Base-by-base conservation (phyloP, 2,797 vertebrate genomes). In the Lateolabrax maculatus region DNA sequence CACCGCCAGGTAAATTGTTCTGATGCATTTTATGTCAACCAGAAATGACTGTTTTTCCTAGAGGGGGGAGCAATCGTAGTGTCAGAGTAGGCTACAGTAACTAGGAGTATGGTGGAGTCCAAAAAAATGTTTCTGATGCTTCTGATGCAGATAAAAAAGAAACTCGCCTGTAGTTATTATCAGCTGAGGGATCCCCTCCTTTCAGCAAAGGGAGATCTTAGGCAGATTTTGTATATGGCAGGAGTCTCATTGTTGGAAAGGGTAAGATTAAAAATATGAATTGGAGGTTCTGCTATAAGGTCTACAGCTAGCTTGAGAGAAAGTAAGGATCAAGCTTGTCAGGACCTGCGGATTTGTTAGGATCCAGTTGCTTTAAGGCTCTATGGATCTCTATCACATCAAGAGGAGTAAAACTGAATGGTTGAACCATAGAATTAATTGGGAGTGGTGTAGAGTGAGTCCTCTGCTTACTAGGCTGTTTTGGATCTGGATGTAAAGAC, bases 251-350 rank as follows among this genome's bases (percentile, higher is more conserved):
- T 41, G 7, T 23, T 55, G n/a, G 5, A 67, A 49, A 57, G 12
- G 1, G 5, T n/a, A 5, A 27, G 56, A 36, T n/a, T 53, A 18
- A 44, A 60, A 65, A 57, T 16, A 55, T 12, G 2, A 44, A 16
- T 25, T 15, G 25, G 10, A 43, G 1, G 23, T 71, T 71, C 15
- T 49, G 31, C 49, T 48, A 31, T 63, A 48, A 48, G 48, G 12
- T 60, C 13, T 34, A 2, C 21, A 25, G 48, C 44, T 31, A 55
- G 55, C 56, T 58, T 29, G 2, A 62, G 2, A 62, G 21, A 29
- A 68, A 60, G 2, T 29, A n/a, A 49, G 36, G 73, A 57, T 60
- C 53, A 36, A 25, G 34, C n/a, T 66, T 41, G 13, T 66, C 61
- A 21, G 12, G 53, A 49, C 43, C 19, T 18, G 27, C 18, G 1